Conservation (phyloP, 2,888 invertebrate species). For the Cabera pusaria region DNA sequence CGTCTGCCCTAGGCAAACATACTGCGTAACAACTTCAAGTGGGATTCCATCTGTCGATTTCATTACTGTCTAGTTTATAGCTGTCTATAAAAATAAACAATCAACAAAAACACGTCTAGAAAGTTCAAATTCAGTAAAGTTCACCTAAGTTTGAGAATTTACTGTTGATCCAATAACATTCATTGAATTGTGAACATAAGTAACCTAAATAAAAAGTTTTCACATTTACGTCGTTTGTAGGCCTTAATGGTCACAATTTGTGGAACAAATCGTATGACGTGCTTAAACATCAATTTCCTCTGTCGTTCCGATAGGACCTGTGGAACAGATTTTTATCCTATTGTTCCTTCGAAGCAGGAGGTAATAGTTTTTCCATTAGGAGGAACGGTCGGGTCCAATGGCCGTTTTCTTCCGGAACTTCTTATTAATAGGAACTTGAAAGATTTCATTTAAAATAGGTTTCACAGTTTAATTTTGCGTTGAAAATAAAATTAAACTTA, state of each 20-base stretch:
- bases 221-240: slow-evolving; percentile 22
- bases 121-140: too few species aligned
- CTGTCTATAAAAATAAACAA: too few species aligned
- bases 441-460: slow-evolving; percentile 16
- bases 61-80: too few species aligned
- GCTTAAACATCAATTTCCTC: slow-evolving; percentile 52
- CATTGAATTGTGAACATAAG: not conserved
- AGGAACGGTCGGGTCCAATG: slow-evolving; percentile 44
- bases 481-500: slow-evolving; percentile 10
- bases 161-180: slow-evolving; percentile 2
- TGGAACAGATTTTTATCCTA: slow-evolving; percentile 36
- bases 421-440: slow-evolving; percentile 31
- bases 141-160: too few species aligned
- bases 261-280: slow-evolving; percentile 51
- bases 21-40: too few species aligned
- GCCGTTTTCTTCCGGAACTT: slow-evolving; percentile 25
- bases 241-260: slow-evolving; percentile 41
- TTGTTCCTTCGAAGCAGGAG: slow-evolving; percentile 43
- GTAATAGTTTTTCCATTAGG: slow-evolving; percentile 61
- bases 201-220: slow-evolving; percentile 19
- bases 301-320: slow-evolving; percentile 32
- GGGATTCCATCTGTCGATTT: too few species aligned
- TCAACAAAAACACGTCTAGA: too few species aligned
- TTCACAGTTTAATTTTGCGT: slow-evolving; percentile 11
- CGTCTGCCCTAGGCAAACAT: too few species aligned